Base-by-base conservation (phyloP, 2,888 invertebrate genomes). In the Brachylomia viminalis region DNA sequence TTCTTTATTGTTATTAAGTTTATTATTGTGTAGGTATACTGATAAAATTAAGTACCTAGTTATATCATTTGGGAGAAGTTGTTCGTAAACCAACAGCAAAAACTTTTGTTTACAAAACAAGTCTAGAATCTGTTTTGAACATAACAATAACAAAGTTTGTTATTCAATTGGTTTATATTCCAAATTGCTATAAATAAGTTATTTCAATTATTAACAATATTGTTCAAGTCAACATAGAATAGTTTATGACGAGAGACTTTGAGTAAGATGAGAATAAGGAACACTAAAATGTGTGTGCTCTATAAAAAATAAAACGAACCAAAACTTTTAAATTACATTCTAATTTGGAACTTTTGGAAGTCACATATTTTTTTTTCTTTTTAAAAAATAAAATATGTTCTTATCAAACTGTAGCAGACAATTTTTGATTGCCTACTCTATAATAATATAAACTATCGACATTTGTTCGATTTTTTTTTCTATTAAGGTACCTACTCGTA, bases 91-190 rank as follows among this genome's bases (percentile, higher is more conserved):
- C 23, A 71, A 83, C 62, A 65, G 17, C 30, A 42, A 23, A 45
- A 83, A 75, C 52, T 82, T 75, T 77, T 85, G 71, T 82, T 83
- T 66, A 85, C 68, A 58, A 67, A 85, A 77, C 66, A 75, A 77
- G 65, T 77, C 74, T 72, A 75, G 69, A 82, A 66, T 59, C 38
- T 69, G 81, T 68, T 83, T 74, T 56, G 54, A 67, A 71, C 27
- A 62, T n/a, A 71, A 68, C 59, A 59, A 20, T 64, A 73, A 58
- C 72, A 58, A 70, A 85, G 71, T 70, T 72, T 58, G 69, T 69
- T 74, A 72, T 74, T 77, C n/a, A 71, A 38, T 54, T 59, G 33
- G 64, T 82, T 74, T 56, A 58, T 69, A 58, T 68, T 77, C 15
- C 65, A 75, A 82, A 72, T 85, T 85, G 79, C 30, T 78, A 30